Conservation (phyloP, 2,797 vertebrate genomes). For the Florisuga fusca region DNA sequence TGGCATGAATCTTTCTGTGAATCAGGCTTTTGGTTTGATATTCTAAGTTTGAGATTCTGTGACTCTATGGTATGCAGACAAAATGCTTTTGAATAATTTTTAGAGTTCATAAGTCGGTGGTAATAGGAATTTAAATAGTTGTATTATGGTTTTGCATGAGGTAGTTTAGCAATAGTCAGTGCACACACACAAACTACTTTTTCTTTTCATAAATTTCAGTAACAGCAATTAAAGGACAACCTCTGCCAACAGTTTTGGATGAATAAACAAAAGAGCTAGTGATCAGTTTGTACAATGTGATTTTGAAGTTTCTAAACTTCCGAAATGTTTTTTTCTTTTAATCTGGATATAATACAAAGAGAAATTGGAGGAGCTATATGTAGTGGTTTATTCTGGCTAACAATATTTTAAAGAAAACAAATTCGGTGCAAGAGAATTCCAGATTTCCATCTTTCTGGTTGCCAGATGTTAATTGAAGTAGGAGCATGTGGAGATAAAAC, state of each 20-base stretch:
- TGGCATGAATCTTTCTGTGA: neutral
- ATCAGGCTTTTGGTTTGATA: neutral
- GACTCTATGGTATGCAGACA: neutral
- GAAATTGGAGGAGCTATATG: neutral
- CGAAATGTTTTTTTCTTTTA: neutral
- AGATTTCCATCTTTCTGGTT: neutral
- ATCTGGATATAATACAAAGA: neutral
- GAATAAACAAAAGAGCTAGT: neutral
- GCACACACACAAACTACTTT: fast-evolving
- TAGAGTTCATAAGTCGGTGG: neutral
- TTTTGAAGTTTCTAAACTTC: neutral
- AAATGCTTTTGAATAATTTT: neutral
- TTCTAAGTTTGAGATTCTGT: neutral
- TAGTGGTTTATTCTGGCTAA: neutral
- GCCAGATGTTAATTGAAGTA: neutral
- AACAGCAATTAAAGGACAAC: neutral
- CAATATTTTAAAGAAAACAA: neutral
- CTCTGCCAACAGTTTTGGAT: neutral
- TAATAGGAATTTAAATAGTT: neutral
- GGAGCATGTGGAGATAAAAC: neutral
- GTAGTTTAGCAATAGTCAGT: neutral
- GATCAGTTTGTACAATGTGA: neutral
- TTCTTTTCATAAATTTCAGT: neutral
- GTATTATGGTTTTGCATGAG: neutral
- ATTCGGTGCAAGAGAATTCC: neutral